Evolutionary conservation across 23 tunicate genomes (phyloP), one percentile per base, ranked within the genome.

Genomic region (Botrylloides violaceus): DNA sequence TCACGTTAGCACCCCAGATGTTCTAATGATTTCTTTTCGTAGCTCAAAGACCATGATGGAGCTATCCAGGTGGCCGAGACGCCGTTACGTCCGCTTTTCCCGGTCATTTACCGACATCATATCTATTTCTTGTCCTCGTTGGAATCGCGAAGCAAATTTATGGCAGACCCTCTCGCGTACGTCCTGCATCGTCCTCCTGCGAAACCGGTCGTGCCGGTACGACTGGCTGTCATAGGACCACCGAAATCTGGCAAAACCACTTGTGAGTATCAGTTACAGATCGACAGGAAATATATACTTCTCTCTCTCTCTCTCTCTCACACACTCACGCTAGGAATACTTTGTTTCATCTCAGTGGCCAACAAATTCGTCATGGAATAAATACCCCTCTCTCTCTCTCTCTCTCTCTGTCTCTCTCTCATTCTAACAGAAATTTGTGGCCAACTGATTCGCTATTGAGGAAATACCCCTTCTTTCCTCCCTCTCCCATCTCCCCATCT

Each of bases 181-280:
- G 65, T 72, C 32, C 71, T 68, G 53, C 72, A 80, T 34, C 80
- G 71, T 37, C 83, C 86, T 22, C 78, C 70, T 26, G 80, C 84
- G 1, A 88, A 88, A 60, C 88, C 84, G 12, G 87, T 77, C 19
- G 93, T 84, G 0, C 94, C 98, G 12, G 29, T 85, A 26, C 87
- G 79, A 49, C 48, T 85, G 2, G 98, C 93, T 15, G 70, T 92
- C 3, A 59, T 92, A 48, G 98, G 98, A 20, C 93, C 98, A 2
- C 98, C 98, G 5, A 85, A 92, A 39, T 92, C 94, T 18, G 98
- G 98, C 26, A 92, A 92, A 61, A 80, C 98, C 4, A 76, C 87
- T 2, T 50, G 96, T 88, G 56, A 65, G 88, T 82, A 39, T 36
- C n/a, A n/a, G n/a, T n/a, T n/a, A n/a, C n/a, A n/a, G n/a, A n/a